phyloP scores from a whole-genome alignment of 2,113 vertebrate species.

The Antigone vipio region DNA sequence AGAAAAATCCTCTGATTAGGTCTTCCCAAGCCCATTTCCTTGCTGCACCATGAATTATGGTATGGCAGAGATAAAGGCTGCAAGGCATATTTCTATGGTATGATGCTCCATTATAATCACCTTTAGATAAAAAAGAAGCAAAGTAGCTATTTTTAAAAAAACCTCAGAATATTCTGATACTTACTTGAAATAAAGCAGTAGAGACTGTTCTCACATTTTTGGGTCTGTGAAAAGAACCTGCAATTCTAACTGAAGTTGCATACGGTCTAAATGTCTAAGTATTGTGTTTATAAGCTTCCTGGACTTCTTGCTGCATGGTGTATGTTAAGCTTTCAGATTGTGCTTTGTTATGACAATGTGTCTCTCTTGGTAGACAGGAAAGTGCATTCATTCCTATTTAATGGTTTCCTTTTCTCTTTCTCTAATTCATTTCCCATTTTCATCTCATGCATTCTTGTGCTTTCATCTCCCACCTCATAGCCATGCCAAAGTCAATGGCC shows the following conservation, averaged over 20 bases:
- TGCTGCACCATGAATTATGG: neutral
- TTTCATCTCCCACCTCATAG: slow-evolving; percentile 79
- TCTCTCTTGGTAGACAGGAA: neutral
- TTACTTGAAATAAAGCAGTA: neutral
- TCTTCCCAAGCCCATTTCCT: neutral
- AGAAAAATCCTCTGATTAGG: neutral
- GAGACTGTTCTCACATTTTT: neutral
- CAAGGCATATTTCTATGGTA: neutral
- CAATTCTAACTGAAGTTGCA: neutral
- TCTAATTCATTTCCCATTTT: slow-evolving; percentile 67
- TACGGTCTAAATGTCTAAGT: neutral
- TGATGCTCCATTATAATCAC: neutral
- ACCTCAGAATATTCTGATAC: neutral
- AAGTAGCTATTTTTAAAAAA: neutral
- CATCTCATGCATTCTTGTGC: slow-evolving; percentile 50
- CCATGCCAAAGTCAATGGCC: slow-evolving; percentile 97
- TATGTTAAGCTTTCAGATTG: neutral
- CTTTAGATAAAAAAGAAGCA: neutral
- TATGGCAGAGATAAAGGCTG: neutral
- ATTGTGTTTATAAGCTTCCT: neutral
- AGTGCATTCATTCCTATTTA: slow-evolving; percentile 40
- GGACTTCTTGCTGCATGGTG: neutral
- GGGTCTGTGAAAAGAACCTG: neutral
- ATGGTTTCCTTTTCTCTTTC: slow-evolving; percentile 72
- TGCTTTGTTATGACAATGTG: neutral